Evolutionary conservation across 2,888 invertebrate genomes (phyloP).

Genomic region (Cryptocheilus praepositus): DNA sequence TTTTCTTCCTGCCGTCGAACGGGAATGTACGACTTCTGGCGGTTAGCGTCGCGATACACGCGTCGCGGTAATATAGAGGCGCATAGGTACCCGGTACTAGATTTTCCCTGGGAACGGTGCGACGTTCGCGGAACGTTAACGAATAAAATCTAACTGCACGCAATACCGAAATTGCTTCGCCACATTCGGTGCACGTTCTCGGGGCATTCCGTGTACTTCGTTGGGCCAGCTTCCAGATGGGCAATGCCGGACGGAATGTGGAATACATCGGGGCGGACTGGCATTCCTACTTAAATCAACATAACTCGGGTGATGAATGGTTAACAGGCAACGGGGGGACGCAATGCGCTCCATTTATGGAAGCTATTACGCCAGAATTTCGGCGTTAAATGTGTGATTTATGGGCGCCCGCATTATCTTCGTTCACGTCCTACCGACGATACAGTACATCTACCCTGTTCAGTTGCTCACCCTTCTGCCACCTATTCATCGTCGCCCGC

Average conservation of each 20-base stretch:
- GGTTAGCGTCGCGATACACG: too few relatives aligned
- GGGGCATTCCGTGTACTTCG: conserved; percentile 40
- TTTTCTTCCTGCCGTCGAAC: too few relatives aligned
- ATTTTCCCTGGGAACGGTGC: too few relatives aligned
- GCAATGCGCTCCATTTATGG: conserved; percentile 60
- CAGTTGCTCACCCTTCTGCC: conserved; percentile 1
- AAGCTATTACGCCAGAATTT: conserved; percentile 59
- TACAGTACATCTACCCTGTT: conserved; percentile 33
- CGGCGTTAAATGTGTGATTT: conserved; percentile 61
- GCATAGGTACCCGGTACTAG: too few relatives aligned
- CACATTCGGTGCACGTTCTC: conserved; percentile 53
- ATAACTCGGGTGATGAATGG: conserved; percentile 63
- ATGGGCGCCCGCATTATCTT: conserved; percentile 55
- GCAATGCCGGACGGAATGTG: conserved; percentile 55
- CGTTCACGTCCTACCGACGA: conserved; percentile 53
- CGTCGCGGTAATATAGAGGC: too few relatives aligned
- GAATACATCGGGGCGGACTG: conserved; percentile 51
- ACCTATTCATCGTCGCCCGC: neutral
- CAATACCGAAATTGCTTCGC: conserved; percentile 23
- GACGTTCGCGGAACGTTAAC: too few relatives aligned
- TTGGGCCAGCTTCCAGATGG: conserved; percentile 49
- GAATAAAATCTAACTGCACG: neutral
- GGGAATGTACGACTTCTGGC: too few relatives aligned
- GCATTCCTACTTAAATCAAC: conserved; percentile 66
- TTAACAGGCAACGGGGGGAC: conserved; percentile 46